Evolutionary conservation across 2,113 vertebrate genomes (phyloP), one percentile per base, ranked within the genome.

Genomic region (Ursus arctos): DNA sequence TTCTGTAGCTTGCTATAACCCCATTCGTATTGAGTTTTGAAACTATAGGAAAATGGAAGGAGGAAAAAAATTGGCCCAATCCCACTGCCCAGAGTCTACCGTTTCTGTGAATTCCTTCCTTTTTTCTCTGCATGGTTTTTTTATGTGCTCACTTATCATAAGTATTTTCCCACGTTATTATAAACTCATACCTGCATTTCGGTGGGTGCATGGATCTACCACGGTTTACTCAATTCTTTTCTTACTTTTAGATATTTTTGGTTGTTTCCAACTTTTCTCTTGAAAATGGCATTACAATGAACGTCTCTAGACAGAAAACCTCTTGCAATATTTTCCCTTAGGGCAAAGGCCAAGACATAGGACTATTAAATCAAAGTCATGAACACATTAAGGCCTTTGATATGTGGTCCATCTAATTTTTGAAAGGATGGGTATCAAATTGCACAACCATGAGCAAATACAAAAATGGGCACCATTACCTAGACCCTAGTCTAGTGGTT

Each of bases 61-160:
- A 67, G 12, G 24, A 13, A 21, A 93, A 77, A 49, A 69, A 79
- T 18, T 28, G 65, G 15, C 76, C 28, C 33, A 28, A 81, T 53
- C 69, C 28, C 51, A 69, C 13, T 84, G 9, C 22, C 33, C n/a
- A 49, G 51, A 53, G 16, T 49, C 77, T 71, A 49, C 63, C 49
- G 59, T 85, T 92, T 88, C 57, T 74, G 21, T 92, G 28, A 84
- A 85, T 85, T 88, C 53, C 40, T 92, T 67, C 43, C 71, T 24
- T 74, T 77, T 59, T 74, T 33, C 33, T 74, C 47, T 79, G 31
- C 33, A 51, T n/a, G 3, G 36, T 13, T 80, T 92, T 59, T 59
- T 47, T 26, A 26, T 40, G 47, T 92, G 47, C 15, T 80, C 4
- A 28, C 15, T 81, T 40, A 79, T 51, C 71, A 3, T 43, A 82